A percentile compares a stretch with the other conserved stretches of the same genome.
These are phyloP conservation scores for Neria commutata DNA, from an alignment of 2,888 invertebrate genomes.

Conservation along the genomic window DNA sequence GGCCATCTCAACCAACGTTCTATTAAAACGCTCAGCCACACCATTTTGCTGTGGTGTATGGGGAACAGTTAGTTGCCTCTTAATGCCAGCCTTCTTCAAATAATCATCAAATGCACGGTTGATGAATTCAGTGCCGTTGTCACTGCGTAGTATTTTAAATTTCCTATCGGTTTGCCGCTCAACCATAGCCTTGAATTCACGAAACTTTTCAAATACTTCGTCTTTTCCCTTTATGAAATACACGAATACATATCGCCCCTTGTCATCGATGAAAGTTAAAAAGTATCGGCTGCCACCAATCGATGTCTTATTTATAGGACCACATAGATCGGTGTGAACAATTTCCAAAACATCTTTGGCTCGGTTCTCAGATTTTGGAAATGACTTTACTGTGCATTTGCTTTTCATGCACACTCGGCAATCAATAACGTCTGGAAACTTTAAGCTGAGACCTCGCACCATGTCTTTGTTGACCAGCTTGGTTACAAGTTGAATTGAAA, in stretches of 20 bases:
- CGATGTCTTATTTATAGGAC: background rate
- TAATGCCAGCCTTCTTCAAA: too few species aligned
- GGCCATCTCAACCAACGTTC: too few species aligned
- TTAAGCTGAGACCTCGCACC: background rate
- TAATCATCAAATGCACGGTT: too few species aligned
- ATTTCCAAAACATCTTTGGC: background rate
- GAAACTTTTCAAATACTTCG: background rate
- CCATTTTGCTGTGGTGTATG: too few species aligned
- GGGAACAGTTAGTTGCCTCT: too few species aligned
- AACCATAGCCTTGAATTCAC: background rate
- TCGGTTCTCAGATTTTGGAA: background rate
- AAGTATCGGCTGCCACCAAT: background rate
- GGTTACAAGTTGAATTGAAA: background rate
- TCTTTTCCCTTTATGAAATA: background rate
- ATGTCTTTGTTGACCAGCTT: background rate
- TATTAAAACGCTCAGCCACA: too few species aligned
- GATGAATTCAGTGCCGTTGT: background rate
- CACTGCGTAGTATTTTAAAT: background rate
- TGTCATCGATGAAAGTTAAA: conserved; percentile 3
- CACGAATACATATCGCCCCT: background rate
- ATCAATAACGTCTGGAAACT: background rate
- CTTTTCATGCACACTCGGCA: background rate
- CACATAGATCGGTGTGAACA: background rate
- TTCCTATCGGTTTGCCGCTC: conserved; percentile 4
- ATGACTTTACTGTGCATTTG: conserved; percentile 1